phyloP scores from a whole-genome alignment of 2,797 vertebrate genomes.

The Trichosurus vulpecula region DNA sequence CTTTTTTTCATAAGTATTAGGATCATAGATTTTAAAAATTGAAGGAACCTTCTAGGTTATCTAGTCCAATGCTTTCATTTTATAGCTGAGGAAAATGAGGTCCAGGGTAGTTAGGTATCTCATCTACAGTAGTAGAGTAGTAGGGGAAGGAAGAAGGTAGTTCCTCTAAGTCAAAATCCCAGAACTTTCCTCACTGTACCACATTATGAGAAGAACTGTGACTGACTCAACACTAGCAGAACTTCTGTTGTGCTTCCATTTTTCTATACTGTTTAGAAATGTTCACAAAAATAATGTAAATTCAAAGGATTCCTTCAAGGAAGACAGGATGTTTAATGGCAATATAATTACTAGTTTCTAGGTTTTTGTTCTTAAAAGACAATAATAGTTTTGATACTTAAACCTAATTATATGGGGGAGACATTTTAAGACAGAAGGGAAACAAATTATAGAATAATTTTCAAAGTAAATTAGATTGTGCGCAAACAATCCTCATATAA shows the following conservation, averaged over 20 bases:
- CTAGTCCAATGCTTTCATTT: neutral
- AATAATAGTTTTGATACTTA: conserved; percentile 80
- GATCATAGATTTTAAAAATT: neutral
- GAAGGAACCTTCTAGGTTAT: neutral
- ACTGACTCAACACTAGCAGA: conserved; percentile 29
- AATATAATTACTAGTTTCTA: conserved; percentile 79
- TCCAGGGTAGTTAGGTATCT: neutral
- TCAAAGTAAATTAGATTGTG: conserved; percentile 80
- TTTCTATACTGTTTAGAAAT: conserved; percentile 27
- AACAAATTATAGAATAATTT: conserved; percentile 81
- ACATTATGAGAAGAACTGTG: neutral
- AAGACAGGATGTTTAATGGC: conserved; percentile 69
- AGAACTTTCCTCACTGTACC: neutral
- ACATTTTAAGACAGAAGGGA: conserved; percentile 79
- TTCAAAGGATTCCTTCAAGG: conserved; percentile 46
- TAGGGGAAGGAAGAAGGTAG: neutral
- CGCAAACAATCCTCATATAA: conserved; percentile 74
- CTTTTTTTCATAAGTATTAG: neutral
- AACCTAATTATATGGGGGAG: conserved; percentile 81
- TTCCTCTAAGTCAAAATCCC: neutral
- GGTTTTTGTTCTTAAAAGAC: conserved; percentile 77
- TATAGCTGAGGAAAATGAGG: neutral
- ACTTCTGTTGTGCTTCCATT: neutral
- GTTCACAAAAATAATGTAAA: conserved; percentile 55
- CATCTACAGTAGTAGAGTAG: neutral